Base-by-base conservation (phyloP, 1,140 invertebrate species). In the Wasmannia auropunctata region DNA sequence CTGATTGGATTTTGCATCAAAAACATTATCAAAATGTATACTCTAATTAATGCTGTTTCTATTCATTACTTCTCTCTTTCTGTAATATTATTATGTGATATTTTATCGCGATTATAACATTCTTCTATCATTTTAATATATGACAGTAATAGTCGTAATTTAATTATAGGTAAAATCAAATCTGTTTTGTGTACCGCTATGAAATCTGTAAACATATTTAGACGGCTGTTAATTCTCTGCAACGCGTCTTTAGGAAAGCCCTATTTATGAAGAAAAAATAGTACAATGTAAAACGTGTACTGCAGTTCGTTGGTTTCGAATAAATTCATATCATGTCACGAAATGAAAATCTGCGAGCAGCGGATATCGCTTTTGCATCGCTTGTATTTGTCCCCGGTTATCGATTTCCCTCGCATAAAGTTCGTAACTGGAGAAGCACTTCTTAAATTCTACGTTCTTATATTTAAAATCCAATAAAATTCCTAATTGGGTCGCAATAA, bases 401-500 rank as follows among this genome's bases (percentile, higher is more conserved):
- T 56, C 4, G 51, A 72, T 81, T 56, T 81, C 2, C 3, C 16
- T 2, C 19, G 7, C 25, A 40, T 58, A 43, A 58, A 58, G 25
- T 56, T 72, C 0, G 8, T 49, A 79, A 19, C 34, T 69, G 14
- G 16, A 37, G 19, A 8, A 25, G 25, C 4, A 56, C 25, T 72
- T 31, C 34, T 81, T 56, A n/a, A 54, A 34, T 40, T 88, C 56
- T 56, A 16, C 54, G 54, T 40, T 69, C 28, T 83, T n/a, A 2
- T 14, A 19, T 49, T 62, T 70, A 25, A 69, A 88, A 88, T 85
- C 49, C 80, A 72, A 88, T 88, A 77, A 88, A 65, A 37, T 40
- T 76, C 34, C 34, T 85, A 88, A 88, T 88, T 88, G 65, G 65
- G 46, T 87, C 72, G 56, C 37, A 72, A 75, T 74, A 85, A 87